Percentiles rank a stretch among this genome's conserved stretches.
Evolutionary conservation across 2,113 vertebrate species (phyloP).

Genomic region (Cyanocitta stelleri): DNA sequence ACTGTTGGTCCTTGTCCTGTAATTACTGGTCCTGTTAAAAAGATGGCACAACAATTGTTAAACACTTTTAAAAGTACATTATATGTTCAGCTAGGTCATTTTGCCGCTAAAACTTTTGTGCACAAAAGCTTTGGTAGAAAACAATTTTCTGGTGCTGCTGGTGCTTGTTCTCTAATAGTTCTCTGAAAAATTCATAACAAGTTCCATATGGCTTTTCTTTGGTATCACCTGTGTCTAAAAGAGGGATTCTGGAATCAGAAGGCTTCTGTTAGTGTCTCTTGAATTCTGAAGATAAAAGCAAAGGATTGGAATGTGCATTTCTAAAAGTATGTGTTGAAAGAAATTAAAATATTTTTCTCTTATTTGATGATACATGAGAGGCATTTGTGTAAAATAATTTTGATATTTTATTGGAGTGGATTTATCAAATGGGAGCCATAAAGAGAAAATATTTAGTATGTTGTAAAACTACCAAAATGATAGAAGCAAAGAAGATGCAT

Average conservation of each 20-base stretch:
- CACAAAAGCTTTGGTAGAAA: neutral
- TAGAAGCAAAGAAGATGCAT: neutral
- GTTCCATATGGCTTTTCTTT: neutral
- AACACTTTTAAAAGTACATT: neutral
- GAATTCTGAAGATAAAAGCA: neutral
- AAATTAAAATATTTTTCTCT: neutral
- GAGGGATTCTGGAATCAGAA: neutral
- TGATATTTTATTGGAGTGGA: neutral
- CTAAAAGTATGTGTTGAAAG: neutral
- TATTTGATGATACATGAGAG: neutral
- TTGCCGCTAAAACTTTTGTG: neutral
- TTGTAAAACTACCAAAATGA: neutral
- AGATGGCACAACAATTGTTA: neutral
- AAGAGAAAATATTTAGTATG: neutral
- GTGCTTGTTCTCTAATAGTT: neutral
- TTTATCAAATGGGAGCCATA: neutral
- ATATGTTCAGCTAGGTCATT: neutral
- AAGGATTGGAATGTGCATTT: neutral
- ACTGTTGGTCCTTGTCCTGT: neutral
- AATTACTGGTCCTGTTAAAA: neutral
- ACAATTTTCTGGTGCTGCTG: neutral
- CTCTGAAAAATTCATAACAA: neutral
- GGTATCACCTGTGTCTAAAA: neutral
- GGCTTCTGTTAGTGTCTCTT: neutral
- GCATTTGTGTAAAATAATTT: neutral